These are phyloP conservation scores for Orchesella flavescens DNA, from an alignment of 2,888 invertebrate genomes.

Conservation along the genomic window DNA sequence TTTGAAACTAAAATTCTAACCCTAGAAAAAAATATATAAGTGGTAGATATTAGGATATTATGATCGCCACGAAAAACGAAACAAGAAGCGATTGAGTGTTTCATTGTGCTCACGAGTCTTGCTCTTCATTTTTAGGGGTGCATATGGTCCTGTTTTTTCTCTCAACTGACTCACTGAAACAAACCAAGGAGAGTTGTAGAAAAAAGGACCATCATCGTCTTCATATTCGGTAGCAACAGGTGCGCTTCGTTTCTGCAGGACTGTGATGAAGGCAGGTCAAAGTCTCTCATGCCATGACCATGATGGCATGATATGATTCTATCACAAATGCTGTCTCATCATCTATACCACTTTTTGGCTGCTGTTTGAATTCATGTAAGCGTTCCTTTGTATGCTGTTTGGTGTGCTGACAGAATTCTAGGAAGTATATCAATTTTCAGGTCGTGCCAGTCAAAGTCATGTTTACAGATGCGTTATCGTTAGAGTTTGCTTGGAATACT, in stretches of 20 bases:
- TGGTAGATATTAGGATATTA: neutral
- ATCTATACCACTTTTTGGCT: neutral
- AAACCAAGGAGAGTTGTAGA: neutral
- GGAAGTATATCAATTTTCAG: too few relatives aligned
- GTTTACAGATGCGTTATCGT: too few relatives aligned
- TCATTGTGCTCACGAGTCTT: neutral
- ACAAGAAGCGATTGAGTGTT: neutral
- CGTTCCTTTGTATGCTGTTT: neutral
- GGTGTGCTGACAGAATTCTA: too few relatives aligned
- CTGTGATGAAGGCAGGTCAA: neutral
- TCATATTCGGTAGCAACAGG: slow-evolving; percentile 20
- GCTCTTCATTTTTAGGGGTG: neutral
- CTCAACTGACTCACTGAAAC: neutral
- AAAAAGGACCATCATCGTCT: slow-evolving; percentile 7
- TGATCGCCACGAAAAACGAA: too few relatives aligned
- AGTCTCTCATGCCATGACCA: neutral
- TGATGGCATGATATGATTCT: neutral
- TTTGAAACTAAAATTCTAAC: neutral
- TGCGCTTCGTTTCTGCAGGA: slow-evolving; percentile 4
- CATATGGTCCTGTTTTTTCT: neutral
- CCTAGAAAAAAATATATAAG: neutral
- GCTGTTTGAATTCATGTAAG: neutral
- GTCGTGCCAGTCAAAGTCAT: too few relatives aligned
- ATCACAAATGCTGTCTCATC: neutral
- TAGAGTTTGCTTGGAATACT: too few relatives aligned